These are phyloP conservation scores for Mechanitis messenoides DNA, from an alignment of 2,888 invertebrate genomes.

Conservation along the genomic window DNA sequence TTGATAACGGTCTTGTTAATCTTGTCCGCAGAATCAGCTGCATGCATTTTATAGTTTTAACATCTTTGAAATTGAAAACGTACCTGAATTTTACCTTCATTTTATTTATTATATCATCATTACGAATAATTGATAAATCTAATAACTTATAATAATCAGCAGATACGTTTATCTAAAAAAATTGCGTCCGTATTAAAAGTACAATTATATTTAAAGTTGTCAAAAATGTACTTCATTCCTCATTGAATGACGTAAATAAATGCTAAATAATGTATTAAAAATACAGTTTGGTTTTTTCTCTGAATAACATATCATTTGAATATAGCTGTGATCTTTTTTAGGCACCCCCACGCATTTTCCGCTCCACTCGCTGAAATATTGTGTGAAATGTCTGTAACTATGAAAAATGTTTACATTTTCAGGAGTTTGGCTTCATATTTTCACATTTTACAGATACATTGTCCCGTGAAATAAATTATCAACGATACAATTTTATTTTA, in stretches of 20 bases:
- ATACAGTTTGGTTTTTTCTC: background rate
- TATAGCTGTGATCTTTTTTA: conserved; percentile 40
- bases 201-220: too few relatives aligned
- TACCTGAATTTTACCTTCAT: too few relatives aligned
- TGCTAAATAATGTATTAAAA: background rate
- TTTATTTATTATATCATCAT: too few relatives aligned
- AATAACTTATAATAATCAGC: too few relatives aligned
- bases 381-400: conserved; percentile 23
- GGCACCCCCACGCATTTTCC: conserved; percentile 49
- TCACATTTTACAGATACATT: background rate
- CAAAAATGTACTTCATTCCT: background rate
- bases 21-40: conserved; percentile 59
- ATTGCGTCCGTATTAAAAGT: too few relatives aligned
- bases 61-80: too few relatives aligned
- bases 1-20: conserved; percentile 72
- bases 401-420: conserved; percentile 17
- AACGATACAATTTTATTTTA: too few relatives aligned
- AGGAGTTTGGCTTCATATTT: conserved; percentile 8
- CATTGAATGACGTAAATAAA: background rate
- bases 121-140: too few relatives aligned
- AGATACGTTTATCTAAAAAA: too few relatives aligned
- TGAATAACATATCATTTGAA: conserved; percentile 50
- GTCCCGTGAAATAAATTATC: background rate
- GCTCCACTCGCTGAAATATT: conserved; percentile 26
- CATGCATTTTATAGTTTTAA: conserved; percentile 18